These are phyloP conservation scores for Atherinomorus stipes DNA, from an alignment of 2,113 vertebrate genomes.

Conservation along the genomic window DNA sequence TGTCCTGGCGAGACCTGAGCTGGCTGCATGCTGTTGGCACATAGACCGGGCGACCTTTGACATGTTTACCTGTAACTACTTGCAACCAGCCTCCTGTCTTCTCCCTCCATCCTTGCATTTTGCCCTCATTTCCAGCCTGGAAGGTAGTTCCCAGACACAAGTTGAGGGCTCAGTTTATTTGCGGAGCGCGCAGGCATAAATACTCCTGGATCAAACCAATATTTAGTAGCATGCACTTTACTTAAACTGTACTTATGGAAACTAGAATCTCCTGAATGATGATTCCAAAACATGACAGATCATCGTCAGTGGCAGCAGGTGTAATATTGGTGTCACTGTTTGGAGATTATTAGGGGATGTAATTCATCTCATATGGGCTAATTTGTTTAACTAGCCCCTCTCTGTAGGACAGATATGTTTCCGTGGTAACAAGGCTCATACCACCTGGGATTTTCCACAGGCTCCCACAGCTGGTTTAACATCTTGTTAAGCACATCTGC, in stretches of 20 bases:
- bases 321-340: conserved; percentile 19
- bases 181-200: conserved; percentile 54
- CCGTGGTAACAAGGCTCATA: conserved; percentile 25
- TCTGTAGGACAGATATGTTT: conserved; percentile 25
- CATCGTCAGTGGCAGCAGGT: conserved; percentile 18
- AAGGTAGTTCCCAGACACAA: conserved; percentile 74
- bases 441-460: conserved; percentile 66
- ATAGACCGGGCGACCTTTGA: conserved; percentile 70
- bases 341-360: conserved; percentile 11
- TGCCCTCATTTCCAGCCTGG: conserved; percentile 41
- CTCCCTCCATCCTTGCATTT: conserved; percentile 35
- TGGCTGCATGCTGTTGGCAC: conserved; percentile 73
- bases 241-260: conserved; percentile 46
- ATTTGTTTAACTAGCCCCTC: conserved; percentile 36
- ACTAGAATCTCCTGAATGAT: conserved; percentile 45
- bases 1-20: conserved; percentile 39
- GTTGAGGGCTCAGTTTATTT: conserved; percentile 58
- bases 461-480: conserved; percentile 54
- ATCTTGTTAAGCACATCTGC: conserved; percentile 66
- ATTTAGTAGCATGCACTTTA: conserved; percentile 71
- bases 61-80: conserved; percentile 76
- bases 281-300: conserved; percentile 68
- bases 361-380: conserved; percentile 34
- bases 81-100: conserved; percentile 65
- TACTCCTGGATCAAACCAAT: conserved; percentile 32